phyloP scores from a whole-genome alignment of 2,888 invertebrate species.

The Mesodorylaimus sp. region DNA sequence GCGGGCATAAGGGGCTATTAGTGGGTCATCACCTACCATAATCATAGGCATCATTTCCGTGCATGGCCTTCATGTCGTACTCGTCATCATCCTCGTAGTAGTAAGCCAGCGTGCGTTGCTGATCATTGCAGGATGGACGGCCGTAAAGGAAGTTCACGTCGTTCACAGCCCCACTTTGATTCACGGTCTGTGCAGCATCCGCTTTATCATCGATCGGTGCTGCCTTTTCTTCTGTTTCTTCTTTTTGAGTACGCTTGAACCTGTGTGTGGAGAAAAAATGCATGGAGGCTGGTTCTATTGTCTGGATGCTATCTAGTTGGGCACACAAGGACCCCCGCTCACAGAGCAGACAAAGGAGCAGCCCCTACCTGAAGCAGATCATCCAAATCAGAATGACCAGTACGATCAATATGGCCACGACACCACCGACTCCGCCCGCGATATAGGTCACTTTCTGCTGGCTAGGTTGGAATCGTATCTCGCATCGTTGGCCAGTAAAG shows the following conservation, averaged over 20 bases:
- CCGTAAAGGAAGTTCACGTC: conserved; percentile 9
- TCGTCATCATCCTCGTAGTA: conserved; percentile 29
- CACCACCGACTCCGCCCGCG: conserved; percentile 16
- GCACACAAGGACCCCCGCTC: too few relatives aligned
- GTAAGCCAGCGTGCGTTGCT: conserved; percentile 21
- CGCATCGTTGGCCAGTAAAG: conserved; percentile 26
- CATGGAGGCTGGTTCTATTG: too few relatives aligned
- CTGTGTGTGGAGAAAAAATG: too few relatives aligned
- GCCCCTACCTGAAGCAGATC: conserved; percentile 21
- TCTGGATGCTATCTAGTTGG: too few relatives aligned
- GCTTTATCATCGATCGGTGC: too few relatives aligned
- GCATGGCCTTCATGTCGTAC: conserved; percentile 23
- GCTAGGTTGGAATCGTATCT: conserved; percentile 14
- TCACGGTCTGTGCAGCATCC: too few relatives aligned
- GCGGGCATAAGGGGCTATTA: too few relatives aligned
- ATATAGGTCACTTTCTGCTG: conserved; percentile 16
- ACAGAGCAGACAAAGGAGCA: too few relatives aligned
- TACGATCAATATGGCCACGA: conserved; percentile 21
- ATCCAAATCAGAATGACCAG: conserved; percentile 24
- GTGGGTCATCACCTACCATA: neutral
- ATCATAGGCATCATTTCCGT: conserved; percentile 15
- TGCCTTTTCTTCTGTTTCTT: too few relatives aligned
- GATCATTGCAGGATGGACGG: neutral
- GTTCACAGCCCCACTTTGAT: neutral
- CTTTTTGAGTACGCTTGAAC: too few relatives aligned